Evolutionary conservation across 2,113 vertebrate species (phyloP), one percentile per base, ranked within the genome.

Genomic region (Xerus inauris): DNA sequence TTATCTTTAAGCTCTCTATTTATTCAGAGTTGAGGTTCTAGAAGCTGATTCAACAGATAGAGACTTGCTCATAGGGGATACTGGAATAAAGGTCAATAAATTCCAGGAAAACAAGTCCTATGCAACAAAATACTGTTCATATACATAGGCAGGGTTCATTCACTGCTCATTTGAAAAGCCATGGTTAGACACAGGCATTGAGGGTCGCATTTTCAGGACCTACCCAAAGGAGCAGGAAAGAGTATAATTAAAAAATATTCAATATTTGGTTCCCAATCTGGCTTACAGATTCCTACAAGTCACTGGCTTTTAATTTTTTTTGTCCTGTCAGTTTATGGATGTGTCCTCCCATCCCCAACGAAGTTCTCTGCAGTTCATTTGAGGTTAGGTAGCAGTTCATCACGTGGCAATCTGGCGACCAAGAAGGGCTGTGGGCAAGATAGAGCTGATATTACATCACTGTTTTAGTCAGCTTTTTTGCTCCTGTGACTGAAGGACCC

Each of bases 81-180:
- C n/a, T 38, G 24, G 71, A 75, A 80, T 59, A 89, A 89, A 96
- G 47, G 90, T 94, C 90, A 92, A 40, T 69, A 30, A 12, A 75
- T 86, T 83, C 84, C 75, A 35, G 64, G 84, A 65, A 87, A 86
- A 79, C 40, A 87, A 28, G 28, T 64, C n/a, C 42, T 16, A 5
- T 17, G 35, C 38, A 64, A 71, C 57, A 69, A 73, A 72, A 24
- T 26, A n/a, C 16, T 65, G 80, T 59, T 69, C 16, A 8, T 14
- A 45, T 26, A 65, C 30, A 65, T 3, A 57, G 79, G 57, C 84
- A 54, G 65, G 24, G 49, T 35, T 42, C 35, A 32, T 59, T 40
- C 47, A 84, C 10, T 10, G 32, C 51, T 57, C 17, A n/a, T 65
- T 19, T 45, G 47, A 62, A 73, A 91, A 87, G 38, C 47, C 49